Conservation (phyloP, 2,888 invertebrate species). For the Amphipoea oculea region DNA sequence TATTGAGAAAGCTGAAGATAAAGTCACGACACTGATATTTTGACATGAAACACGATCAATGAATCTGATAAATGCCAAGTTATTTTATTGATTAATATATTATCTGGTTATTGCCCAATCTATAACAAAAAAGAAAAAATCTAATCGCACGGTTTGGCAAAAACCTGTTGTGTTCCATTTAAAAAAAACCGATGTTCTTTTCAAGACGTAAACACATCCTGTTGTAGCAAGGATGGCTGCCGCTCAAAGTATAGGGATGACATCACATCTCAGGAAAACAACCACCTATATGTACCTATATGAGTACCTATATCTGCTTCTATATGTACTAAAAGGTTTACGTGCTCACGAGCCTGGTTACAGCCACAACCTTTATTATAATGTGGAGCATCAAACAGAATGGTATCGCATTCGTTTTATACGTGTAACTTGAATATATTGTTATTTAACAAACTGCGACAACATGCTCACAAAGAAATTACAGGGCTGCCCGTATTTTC, state of each 20-base stretch:
- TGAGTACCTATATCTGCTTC: neutral
- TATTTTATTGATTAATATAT: constrained; percentile 25
- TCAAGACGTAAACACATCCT: constrained; percentile 23
- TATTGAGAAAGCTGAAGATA: neutral
- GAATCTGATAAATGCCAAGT: constrained; percentile 20
- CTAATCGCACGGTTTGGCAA: neutral
- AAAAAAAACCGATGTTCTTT: neutral
- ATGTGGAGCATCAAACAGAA: constrained; percentile 55
- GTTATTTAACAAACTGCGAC: constrained; percentile 53
- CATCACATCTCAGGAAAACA: constrained; percentile 44
- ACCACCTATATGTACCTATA: constrained; percentile 1
- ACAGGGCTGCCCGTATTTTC: constrained; percentile 41
- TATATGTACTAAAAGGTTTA: constrained; percentile 51
- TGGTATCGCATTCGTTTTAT: constrained; percentile 46
- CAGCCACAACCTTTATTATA: constrained; percentile 55
- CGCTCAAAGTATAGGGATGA: constrained; percentile 19
- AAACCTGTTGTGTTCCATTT: constrained; percentile 27
- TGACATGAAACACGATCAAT: constrained; percentile 15
- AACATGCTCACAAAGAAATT: constrained; percentile 49
- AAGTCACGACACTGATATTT: constrained; percentile 27
- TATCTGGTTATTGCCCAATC: constrained; percentile 20
- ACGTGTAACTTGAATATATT: constrained; percentile 49
- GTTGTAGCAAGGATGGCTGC: constrained; percentile 11
- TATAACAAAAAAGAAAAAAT: neutral
- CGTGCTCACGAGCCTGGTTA: constrained; percentile 42